Evolutionary conservation across 2,888 invertebrate species (phyloP), one percentile per base, ranked within the genome.

Genomic region (Oligia strigilis): DNA sequence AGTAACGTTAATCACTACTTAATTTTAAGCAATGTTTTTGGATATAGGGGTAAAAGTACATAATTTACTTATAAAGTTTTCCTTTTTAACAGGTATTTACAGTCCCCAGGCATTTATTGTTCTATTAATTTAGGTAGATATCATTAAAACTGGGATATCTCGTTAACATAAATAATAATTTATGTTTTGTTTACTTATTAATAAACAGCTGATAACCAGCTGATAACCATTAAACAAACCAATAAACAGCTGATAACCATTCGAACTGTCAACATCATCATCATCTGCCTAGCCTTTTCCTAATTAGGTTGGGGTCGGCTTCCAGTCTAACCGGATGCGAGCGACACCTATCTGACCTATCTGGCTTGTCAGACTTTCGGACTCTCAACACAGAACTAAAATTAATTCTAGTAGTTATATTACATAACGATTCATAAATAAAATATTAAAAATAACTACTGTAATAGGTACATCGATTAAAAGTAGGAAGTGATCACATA

Each of bases 401-500:
- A 58, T n/a, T 11, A 58, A 23, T 58, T 23, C 1, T 58, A 9
- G 23, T 23, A 23, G 58, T 23, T 58, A 23, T 1, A 3, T 11
- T 58, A 58, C n/a, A n/a, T 13, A 60, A 60, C n/a, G 8, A 2
- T 19, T 58, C 9, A 19, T 36, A 65, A 36, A 70, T 46, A 40
- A 58, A 58, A 23, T 55, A 29, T 23, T 67, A 75, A 65, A 77
- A 75, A 58, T 77, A 83, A 77, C 58, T 75, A 55, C 75, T 78
- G 13, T 65, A 66, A 60, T 49, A 64, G 23, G 23, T 9, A 62
- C 52, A 82, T 43, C 72, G 17, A 77, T 86, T 82, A 82, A 72
- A 52, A 74, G 62, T 64, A 77, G 70, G 82, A 83, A 86, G 36
- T 36, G 60, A 49, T 81, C 66, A 72, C 60, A 78, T 69, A 72